Evolutionary conservation across 2,797 vertebrate species (phyloP).

Genomic region (Scyliorhinus canicula): DNA sequence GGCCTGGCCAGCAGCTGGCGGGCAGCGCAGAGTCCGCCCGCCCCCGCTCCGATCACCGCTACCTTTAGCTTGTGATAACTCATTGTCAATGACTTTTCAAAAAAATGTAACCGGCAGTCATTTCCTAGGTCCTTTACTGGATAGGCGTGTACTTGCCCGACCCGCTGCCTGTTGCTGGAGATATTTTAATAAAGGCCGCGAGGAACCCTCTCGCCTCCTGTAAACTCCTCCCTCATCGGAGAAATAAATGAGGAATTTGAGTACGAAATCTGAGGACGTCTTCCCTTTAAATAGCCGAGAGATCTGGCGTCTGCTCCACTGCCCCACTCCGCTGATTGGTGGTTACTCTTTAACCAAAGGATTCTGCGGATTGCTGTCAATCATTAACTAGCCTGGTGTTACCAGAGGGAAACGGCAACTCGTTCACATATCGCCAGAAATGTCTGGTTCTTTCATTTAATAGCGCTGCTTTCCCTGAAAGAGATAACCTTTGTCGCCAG

Average conservation of each 20-base stretch:
- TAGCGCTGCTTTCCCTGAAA: neutral
- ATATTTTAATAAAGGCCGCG: neutral
- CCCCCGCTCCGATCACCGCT: conserved; percentile 66
- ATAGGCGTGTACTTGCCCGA: neutral
- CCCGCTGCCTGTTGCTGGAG: neutral
- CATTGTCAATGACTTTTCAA: neutral
- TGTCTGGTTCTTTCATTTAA: neutral
- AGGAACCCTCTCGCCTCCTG: too few species aligned
- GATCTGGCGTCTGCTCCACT: neutral
- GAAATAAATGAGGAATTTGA: neutral
- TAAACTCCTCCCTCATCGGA: neutral
- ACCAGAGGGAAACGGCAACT: neutral
- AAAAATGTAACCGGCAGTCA: neutral
- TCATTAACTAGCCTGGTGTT: neutral
- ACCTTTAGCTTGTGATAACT: conserved; percentile 47
- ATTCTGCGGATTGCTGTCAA: neutral
- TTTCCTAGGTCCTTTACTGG: neutral
- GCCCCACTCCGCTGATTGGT: neutral
- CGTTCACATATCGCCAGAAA: neutral
- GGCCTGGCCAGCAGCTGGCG: conserved; percentile 58
- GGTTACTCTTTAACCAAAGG: neutral
- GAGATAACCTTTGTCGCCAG: neutral
- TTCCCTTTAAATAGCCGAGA: neutral
- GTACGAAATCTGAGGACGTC: neutral
- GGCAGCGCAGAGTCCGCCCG: conserved; percentile 64